Percentiles rank a stretch among this genome's conserved stretches.
Evolutionary conservation across 2,797 vertebrate species (phyloP).

Genomic region (Rhabdomys pumilio): DNA sequence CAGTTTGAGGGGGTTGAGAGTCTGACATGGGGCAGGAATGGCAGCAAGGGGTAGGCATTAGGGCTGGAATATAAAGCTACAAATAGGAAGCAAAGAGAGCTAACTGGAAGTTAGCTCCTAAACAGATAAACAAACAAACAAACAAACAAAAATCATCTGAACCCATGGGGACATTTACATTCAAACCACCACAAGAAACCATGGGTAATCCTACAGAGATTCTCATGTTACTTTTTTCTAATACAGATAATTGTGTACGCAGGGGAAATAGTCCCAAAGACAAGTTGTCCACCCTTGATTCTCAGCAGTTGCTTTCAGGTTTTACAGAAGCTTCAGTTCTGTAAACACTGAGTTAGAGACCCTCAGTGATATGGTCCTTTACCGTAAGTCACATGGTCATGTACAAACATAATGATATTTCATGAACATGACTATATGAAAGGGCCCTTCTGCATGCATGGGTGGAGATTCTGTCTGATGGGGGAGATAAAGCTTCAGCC

Average conservation of each 20-base stretch:
- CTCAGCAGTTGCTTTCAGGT: background rate
- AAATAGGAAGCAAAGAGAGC: background rate
- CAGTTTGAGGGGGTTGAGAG: background rate
- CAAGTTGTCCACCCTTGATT: background rate
- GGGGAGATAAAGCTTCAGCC: background rate
- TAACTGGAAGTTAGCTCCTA: background rate
- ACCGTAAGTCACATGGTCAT: too few species aligned
- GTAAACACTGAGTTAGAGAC: background rate
- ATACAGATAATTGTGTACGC: background rate
- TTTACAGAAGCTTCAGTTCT: background rate
- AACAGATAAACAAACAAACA: too few species aligned
- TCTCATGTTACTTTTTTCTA: background rate
- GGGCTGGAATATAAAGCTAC: too few species aligned
- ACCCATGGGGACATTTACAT: background rate
- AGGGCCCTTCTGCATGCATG: background rate
- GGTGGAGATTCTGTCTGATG: background rate
- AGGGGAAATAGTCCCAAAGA: background rate
- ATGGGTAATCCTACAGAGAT: background rate
- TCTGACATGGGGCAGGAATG: background rate
- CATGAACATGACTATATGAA: background rate
- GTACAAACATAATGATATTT: too few species aligned
- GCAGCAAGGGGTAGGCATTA: background rate
- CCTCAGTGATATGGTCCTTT: background rate
- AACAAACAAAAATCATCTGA: background rate
- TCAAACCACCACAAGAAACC: background rate